Evolutionary conservation across 2,113 vertebrate species (phyloP).

Genomic region (Triplophysa rosa): DNA sequence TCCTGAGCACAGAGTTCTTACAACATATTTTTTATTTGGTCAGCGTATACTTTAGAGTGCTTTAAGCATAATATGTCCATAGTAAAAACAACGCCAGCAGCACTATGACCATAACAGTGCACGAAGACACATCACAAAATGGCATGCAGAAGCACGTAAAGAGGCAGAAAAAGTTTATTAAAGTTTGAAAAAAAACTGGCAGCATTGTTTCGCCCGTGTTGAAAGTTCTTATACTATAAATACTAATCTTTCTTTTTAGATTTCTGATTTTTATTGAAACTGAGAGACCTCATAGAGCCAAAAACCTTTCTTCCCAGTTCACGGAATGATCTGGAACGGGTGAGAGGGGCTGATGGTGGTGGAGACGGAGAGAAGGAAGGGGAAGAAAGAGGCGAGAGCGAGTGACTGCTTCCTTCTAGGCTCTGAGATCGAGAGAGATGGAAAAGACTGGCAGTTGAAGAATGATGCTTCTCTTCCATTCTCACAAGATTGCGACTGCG

Average conservation of each 20-base stretch:
- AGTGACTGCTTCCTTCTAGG: constrained; percentile 74
- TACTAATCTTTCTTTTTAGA: constrained; percentile 71
- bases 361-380: constrained; percentile 76
- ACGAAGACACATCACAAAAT: constrained; percentile 70
- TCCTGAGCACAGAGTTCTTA: constrained; percentile 76
- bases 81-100: constrained; percentile 63
- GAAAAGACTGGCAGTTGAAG: constrained; percentile 76
- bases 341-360: constrained; percentile 66
- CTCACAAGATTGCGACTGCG: constrained; percentile 62
- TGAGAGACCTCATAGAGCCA: constrained; percentile 77
- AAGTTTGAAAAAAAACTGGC: constrained; percentile 36
- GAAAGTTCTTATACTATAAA: constrained; percentile 30
- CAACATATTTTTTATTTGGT: constrained; percentile 72
- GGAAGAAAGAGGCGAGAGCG: constrained; percentile 75
- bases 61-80: constrained; percentile 56
- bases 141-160: constrained; percentile 72
- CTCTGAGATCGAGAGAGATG: constrained; percentile 78
- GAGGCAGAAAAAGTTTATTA: constrained; percentile 38
- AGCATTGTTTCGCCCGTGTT: constrained; percentile 27
- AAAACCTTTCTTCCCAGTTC: constrained; percentile 79
- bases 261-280: constrained; percentile 72
- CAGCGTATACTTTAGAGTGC: constrained; percentile 69
- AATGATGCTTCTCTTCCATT: constrained; percentile 70
- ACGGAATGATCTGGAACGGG: constrained; percentile 76
- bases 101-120: constrained; percentile 62